Percentiles rank a stretch among this genome's conserved stretches.
Evolutionary conservation across 2,797 vertebrate genomes (phyloP).

Genomic region (Acrossocheilus wenchowensis): DNA sequence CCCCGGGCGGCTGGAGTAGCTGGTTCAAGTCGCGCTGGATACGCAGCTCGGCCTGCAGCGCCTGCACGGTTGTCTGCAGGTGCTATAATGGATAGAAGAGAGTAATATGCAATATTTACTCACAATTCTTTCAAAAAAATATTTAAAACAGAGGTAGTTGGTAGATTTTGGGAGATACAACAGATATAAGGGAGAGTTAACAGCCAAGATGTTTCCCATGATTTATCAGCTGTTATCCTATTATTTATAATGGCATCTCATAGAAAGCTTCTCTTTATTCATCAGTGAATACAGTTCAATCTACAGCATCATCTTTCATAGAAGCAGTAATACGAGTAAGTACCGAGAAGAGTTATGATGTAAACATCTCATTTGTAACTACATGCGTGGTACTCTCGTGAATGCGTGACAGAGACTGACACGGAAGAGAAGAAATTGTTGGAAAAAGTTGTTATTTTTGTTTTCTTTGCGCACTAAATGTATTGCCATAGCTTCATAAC

Average conservation of each 20-base stretch:
- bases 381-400: neutral
- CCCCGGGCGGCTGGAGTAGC: conserved; percentile 86
- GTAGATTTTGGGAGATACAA: neutral
- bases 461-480: neutral
- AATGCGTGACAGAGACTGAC: neutral
- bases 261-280: conserved; percentile 4
- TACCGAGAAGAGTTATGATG: neutral
- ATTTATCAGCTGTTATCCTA: neutral
- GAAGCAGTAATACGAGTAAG: neutral
- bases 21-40: conserved; percentile 96
- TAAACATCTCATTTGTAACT: conserved; percentile 15
- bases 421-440: neutral
- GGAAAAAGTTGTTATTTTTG: neutral
- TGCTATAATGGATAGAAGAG: conserved; percentile 79
- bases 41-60: conserved; percentile 94
- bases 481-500: neutral
- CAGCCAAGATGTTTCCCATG: neutral
- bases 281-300: conserved; percentile 2
- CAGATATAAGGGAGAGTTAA: neutral
- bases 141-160: neutral
- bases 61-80: conserved; percentile 97
- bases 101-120: neutral
- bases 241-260: conserved; percentile 13
- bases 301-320: neutral
- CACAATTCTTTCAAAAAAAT: neutral